phyloP scores from a whole-genome alignment of 1,140 invertebrate species.

The Trypoxylus dichotomus region DNA sequence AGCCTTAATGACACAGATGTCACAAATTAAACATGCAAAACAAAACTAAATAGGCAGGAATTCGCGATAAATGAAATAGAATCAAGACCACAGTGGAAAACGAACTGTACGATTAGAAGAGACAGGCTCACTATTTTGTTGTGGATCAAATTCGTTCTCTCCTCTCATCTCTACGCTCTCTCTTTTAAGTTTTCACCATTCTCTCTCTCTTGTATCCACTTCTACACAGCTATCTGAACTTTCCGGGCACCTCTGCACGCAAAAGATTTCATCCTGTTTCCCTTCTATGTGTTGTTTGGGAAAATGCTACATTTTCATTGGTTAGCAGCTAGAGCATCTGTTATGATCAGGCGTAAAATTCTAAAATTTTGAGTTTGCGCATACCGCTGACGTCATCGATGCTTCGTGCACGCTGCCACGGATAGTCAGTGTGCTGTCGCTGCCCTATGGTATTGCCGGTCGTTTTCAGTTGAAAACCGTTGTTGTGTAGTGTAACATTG shows the following conservation, averaged over 20 bases:
- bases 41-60: constrained; percentile 37
- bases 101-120: constrained; percentile 52
- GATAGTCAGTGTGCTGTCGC: constrained; percentile 33
- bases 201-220: constrained; percentile 52
- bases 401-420: constrained; percentile 34
- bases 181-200: constrained; percentile 55
- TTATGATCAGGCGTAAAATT: constrained; percentile 40
- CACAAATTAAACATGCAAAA: constrained; percentile 46
- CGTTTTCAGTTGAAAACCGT: constrained; percentile 51
- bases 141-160: constrained; percentile 55
- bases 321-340: constrained; percentile 32
- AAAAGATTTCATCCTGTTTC: constrained; percentile 30
- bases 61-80: constrained; percentile 45
- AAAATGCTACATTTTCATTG: constrained; percentile 42
- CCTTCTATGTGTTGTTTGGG: constrained; percentile 14
- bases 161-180: constrained; percentile 53
- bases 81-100: constrained; percentile 50
- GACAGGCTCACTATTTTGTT: constrained; percentile 55
- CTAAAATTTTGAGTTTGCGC: constrained; percentile 36
- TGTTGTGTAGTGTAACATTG: constrained; percentile 46
- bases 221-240: constrained; percentile 43
- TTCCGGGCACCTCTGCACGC: constrained; percentile 41
- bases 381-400: constrained; percentile 39
- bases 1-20: constrained; percentile 39
- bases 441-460: constrained; percentile 38